Evolutionary conservation across 2,113 vertebrate species (phyloP).

Genomic region (Pionites leucogaster): DNA sequence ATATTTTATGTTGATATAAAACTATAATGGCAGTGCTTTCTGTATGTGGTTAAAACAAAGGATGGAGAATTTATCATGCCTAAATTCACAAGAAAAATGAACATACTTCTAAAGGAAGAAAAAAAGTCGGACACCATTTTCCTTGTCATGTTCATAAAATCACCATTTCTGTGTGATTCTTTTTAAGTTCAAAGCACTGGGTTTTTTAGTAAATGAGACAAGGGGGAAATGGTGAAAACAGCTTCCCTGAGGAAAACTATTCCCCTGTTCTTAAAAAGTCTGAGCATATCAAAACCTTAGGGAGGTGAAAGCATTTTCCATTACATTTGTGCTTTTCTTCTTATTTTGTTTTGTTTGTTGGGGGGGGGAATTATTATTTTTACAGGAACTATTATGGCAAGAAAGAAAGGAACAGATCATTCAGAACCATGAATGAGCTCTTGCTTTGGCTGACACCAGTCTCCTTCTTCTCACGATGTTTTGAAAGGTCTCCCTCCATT

Average conservation of each 20-base stretch:
- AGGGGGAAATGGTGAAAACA: slow-evolving; percentile 11
- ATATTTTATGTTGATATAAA: background rate
- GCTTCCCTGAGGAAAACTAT: slow-evolving; percentile 29
- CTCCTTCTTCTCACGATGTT: background rate
- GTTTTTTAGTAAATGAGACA: slow-evolving; percentile 24
- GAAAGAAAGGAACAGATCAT: background rate
- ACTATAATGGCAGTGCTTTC: background rate
- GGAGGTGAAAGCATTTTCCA: slow-evolving; percentile 17
- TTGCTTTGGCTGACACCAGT: background rate
- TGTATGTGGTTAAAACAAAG: background rate
- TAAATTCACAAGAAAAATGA: slow-evolving; percentile 9
- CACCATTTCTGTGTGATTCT: background rate
- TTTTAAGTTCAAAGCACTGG: slow-evolving; percentile 42
- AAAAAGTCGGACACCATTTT: background rate
- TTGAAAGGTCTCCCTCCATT: background rate
- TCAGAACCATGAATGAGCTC: background rate
- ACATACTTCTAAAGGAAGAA: background rate
- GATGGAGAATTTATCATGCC: background rate
- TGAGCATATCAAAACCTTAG: background rate
- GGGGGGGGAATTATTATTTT: background rate
- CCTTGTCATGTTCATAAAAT: background rate
- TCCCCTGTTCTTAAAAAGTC: slow-evolving; percentile 25
- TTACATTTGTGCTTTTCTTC: slow-evolving; percentile 4
- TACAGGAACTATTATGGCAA: background rate
- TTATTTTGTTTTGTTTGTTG: background rate